Percentiles rank a stretch among this genome's conserved stretches.
These are phyloP conservation scores for Conistra vaccinii DNA, from an alignment of 2,888 invertebrate species.

Conservation along the genomic window DNA sequence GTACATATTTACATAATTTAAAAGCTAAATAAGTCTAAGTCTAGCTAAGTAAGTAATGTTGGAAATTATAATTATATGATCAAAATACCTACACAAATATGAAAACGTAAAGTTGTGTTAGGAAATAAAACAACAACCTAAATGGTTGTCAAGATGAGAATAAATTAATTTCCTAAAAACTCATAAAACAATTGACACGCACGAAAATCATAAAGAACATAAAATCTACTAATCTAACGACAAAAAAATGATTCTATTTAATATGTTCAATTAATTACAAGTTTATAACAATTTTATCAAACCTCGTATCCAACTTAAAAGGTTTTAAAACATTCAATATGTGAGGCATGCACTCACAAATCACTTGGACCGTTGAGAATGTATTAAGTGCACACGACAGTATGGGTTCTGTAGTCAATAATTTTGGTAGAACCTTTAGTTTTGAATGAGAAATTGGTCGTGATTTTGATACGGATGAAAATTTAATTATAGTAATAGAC, in stretches of 20 bases:
- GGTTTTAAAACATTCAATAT: conserved; percentile 88
- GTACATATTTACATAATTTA: too few relatives aligned
- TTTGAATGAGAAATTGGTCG: not conserved
- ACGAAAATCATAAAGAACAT: conserved; percentile 21
- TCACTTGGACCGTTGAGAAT: conserved; percentile 73
- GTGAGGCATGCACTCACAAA: conserved; percentile 81
- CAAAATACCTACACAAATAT: too few relatives aligned
- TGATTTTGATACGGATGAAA: not conserved
- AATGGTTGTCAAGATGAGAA: not conserved
- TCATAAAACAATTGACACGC: conserved; percentile 31
- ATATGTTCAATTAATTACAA: conserved; percentile 86
- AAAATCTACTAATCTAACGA: conserved; percentile 40
- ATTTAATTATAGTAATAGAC: not conserved
- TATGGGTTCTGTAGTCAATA: conserved; percentile 65
- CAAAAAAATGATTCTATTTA: conserved; percentile 74
- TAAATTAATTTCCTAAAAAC: not conserved
- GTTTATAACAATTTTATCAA: conserved; percentile 85
- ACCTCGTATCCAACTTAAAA: conserved; percentile 81
- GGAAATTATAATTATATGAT: too few relatives aligned
- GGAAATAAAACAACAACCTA: not conserved
- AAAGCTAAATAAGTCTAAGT: too few relatives aligned
- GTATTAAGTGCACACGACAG: conserved; percentile 39
- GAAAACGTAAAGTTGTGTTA: not conserved
- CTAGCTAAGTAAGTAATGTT: too few relatives aligned
- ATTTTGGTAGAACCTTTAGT: not conserved